Conservation (phyloP, 37 sponge, comb jelly and placozoan genomes). For the Ephydatia muelleri region DNA sequence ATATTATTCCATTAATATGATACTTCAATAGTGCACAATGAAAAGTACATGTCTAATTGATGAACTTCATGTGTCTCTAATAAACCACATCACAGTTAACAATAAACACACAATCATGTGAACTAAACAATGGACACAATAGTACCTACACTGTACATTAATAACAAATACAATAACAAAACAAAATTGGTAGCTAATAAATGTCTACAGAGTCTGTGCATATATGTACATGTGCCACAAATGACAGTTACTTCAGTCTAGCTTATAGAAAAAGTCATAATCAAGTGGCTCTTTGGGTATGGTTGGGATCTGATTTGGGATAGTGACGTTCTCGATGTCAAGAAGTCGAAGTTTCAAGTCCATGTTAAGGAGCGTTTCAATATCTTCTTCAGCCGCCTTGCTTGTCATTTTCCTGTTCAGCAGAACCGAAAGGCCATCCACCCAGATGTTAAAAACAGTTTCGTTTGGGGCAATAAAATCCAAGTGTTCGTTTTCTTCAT, state of each 20-base stretch:
- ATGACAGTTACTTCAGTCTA: neutral
- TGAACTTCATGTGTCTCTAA: too few species aligned
- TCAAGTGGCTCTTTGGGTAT: conserved; percentile 89
- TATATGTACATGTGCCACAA: too few species aligned
- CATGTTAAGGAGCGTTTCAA: conserved; percentile 92
- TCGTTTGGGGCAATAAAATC: conserved; percentile 78
- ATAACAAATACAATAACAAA: too few species aligned
- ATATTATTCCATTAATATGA: too few species aligned
- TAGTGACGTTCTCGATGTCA: conserved; percentile 86
- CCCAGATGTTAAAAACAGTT: conserved; percentile 77
- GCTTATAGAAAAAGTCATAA: conserved; percentile 79
- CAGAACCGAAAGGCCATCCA: conserved; percentile 78
- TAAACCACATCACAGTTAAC: too few species aligned
- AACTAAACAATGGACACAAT: too few species aligned
- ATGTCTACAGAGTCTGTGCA: too few species aligned
- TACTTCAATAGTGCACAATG: too few species aligned
- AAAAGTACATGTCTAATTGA: too few species aligned
- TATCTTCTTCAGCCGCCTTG: conserved; percentile 80
- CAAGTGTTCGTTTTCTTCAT: conserved; percentile 64
- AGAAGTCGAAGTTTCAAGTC: conserved; percentile 90
- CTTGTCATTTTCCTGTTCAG: conserved; percentile 51
- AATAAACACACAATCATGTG: too few species aligned
- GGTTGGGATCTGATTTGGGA: conserved; percentile 76
- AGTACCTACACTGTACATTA: too few species aligned
- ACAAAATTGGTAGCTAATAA: too few species aligned